Evolutionary conservation across 2,797 vertebrate species (phyloP).

Genomic region (Toxotes lorentzi): DNA sequence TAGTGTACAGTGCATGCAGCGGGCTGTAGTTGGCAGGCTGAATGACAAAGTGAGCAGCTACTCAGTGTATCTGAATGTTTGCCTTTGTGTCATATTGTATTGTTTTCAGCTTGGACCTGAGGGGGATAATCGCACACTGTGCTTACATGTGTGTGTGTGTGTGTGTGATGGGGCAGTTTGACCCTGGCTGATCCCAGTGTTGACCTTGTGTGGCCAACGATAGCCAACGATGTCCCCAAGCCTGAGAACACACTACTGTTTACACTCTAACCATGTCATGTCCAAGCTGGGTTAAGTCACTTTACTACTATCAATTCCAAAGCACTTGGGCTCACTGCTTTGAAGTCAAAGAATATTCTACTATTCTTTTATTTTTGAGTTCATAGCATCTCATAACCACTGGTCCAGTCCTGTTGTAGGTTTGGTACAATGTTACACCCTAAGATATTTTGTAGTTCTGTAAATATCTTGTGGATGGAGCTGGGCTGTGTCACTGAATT

Average conservation of each 20-base stretch:
- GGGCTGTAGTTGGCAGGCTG: not conserved
- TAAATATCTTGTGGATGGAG: too few species aligned
- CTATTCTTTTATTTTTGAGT: not conserved
- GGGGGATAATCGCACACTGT: slow-evolving; percentile 25
- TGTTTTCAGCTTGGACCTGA: slow-evolving; percentile 55
- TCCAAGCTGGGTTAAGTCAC: slow-evolving; percentile 53
- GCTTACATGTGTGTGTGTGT: slow-evolving; percentile 29
- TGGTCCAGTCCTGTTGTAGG: too few species aligned
- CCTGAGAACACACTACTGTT: slow-evolving; percentile 48
- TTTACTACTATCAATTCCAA: slow-evolving; percentile 22
- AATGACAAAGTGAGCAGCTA: slow-evolving; percentile 21
- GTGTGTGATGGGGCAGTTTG: slow-evolving; percentile 46
- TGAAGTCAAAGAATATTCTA: not conserved
- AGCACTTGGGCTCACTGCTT: not conserved
- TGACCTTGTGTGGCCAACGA: slow-evolving; percentile 54
- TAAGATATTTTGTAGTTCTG: not conserved
- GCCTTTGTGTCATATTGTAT: slow-evolving; percentile 61
- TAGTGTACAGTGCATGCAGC: not conserved
- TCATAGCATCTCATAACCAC: not conserved
- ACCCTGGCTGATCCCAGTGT: slow-evolving; percentile 60
- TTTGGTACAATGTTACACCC: not conserved
- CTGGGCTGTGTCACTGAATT: not conserved
- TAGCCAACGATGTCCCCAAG: slow-evolving; percentile 48
- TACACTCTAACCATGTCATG: slow-evolving; percentile 45
- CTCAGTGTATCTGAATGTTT: slow-evolving; percentile 43